Base-by-base conservation (phyloP, 2,888 invertebrate genomes). In the Cheilosia variabilis region DNA sequence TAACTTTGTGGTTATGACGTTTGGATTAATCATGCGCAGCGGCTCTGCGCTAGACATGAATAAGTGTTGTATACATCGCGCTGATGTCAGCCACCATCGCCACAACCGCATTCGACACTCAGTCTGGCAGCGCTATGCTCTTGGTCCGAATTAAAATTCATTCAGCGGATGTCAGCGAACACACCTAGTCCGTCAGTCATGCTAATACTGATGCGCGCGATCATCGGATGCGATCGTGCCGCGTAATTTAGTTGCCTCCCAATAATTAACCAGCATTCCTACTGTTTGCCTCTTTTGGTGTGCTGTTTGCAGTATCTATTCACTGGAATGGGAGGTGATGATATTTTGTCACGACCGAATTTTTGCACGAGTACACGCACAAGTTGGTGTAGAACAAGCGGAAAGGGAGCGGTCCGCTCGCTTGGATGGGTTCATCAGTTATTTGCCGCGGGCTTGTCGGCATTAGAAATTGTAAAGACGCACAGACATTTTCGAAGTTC, bases 121-220 rank as follows among this genome's bases (percentile, higher is more conserved):
- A 22, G 72, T 73, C 72, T 73, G 52, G 62, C 62, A 62, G 19
- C 3, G 52, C 22, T 17, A n/a, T 52, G 41, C 37, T 37, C 27
- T 50, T 62, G 19, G 37, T 17, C 34, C 31, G 24, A 53, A 73
- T 73, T 73, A 53, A 77, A 77, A 77, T 77, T 77, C 69, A 69
- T 69, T 57, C 62, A 69, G 55, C 62, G 69, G 77, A 78, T 78
- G 77, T 69, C 69, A 55, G 63, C 45, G 55, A 55, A 69, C 77
- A 78, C 77, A 78, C 77, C 77, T 63, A 55, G 34, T 45, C 60
- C 24, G 31, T 60, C 60, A 72, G 45, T n/a, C 45, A 17, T 3
- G 19, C 22, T 45, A 45, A 4, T 9, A 65, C 9, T 37, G 27
- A 65, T 24, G 37, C 34, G 60, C 41, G 72, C 52, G 24, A 63